Conservation (phyloP, 2,888 invertebrate genomes). For the Parnassius glacialis region DNA sequence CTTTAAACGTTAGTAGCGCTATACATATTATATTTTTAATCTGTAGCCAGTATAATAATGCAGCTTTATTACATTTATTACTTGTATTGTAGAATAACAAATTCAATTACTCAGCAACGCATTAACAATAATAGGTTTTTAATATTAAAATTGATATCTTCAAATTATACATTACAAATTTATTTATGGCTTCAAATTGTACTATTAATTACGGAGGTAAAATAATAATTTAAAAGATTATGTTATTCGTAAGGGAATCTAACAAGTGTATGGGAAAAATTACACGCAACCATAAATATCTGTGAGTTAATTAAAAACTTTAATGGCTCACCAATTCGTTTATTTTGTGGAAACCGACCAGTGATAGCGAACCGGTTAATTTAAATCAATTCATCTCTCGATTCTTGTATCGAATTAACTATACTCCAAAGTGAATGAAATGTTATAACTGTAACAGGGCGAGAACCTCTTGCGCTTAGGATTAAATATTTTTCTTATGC, state of each 20-base stretch:
- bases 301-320: constrained; percentile 63
- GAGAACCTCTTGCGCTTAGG: background rate
- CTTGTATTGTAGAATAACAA: constrained; percentile 14
- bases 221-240: constrained; percentile 60
- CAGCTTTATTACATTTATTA: constrained; percentile 15
- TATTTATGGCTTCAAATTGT: constrained; percentile 40
- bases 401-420: constrained; percentile 69
- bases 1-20: constrained; percentile 4
- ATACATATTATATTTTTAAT: constrained; percentile 16
- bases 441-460: constrained; percentile 9
- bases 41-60: constrained; percentile 13
- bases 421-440: constrained; percentile 42
- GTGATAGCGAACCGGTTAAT: constrained; percentile 60
- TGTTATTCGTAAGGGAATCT: constrained; percentile 45
- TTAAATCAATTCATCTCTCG: constrained; percentile 63
- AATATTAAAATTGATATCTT: constrained; percentile 22
- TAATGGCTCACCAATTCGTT: constrained; percentile 64
- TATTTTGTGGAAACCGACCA: constrained; percentile 51
- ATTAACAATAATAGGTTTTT: constrained; percentile 18
- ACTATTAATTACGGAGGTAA: constrained; percentile 44
- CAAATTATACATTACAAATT: constrained; percentile 32
- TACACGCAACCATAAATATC: constrained; percentile 63
- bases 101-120: constrained; percentile 20
- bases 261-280: constrained; percentile 51
- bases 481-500: no score